Evolutionary conservation across 23 tunicate species (phyloP), one percentile per base, ranked within the genome.

Genomic region (Styela plicata): DNA sequence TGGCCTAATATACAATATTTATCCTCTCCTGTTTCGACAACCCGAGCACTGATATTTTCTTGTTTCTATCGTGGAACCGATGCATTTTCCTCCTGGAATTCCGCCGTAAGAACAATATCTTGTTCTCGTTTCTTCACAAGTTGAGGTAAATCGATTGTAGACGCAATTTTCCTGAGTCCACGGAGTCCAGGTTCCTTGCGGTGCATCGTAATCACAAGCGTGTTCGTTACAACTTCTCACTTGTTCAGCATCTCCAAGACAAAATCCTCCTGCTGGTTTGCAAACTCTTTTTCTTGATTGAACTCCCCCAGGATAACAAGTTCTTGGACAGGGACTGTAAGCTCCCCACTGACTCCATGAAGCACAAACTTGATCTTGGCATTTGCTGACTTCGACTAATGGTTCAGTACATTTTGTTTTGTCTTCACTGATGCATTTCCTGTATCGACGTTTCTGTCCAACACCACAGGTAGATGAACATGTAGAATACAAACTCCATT

Each of bases 391-490:
- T 24, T 76, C 66, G 10, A n/a, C 66, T 21, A 76, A 23, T 21
- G 52, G 2, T 26, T 53, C 30, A 16, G 2, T 53, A 44, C 81
- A 76, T 76, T 36, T 44, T 17, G 27, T 76, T 53, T 44, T 53
- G 26, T 76, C 66, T 18, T 36, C 63, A 57, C 86, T 70, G 24
- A 78, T 78, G 77, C 95, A 90, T 19, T 61, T 61, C 34, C 95
- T 74, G 27, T 31, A 16, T 19, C 85, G 34, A 36, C 19, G 33
- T 26, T 64, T 61, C 20, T 86, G 36, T 1, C 95, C 95, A 21
- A 31, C 63, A 18, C 89, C 89, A 80, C 95, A 90, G 16, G 82
- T 67, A 10, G 63, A 33, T 5, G 84, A 63, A 74, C 95, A 90
- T 24, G 34, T 3, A 2, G 82, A 62, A 63, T 61, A 84, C 35